Conservation (phyloP, 2,113 vertebrate genomes). For the Cyphomyrus discorhynchus region DNA sequence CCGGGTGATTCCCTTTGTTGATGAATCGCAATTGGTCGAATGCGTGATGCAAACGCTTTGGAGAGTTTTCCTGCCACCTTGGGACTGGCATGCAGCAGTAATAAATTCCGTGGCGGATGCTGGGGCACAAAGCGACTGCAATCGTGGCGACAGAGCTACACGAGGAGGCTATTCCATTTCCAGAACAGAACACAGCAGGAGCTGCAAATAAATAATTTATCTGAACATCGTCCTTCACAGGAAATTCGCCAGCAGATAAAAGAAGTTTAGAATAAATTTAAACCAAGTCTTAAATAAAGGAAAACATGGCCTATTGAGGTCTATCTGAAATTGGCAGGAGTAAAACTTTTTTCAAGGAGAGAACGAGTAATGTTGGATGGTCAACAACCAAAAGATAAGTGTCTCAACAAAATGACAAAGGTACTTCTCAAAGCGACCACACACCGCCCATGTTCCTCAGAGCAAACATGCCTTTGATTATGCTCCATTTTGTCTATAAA, state of each 20-base stretch:
- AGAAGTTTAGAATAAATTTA: not conserved
- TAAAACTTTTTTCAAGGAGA: not conserved
- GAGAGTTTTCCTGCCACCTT: not conserved
- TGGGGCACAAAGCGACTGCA: not conserved
- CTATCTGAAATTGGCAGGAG: not conserved
- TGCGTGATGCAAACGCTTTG: not conserved
- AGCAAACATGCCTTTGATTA: not conserved
- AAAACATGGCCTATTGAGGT: not conserved
- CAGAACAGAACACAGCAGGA: not conserved
- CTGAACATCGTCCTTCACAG: not conserved
- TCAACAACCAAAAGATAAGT: not conserved
- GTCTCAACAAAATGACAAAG: not conserved
- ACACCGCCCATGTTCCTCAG: not conserved
- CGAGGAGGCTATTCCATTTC: not conserved
- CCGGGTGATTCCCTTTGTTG: not conserved
- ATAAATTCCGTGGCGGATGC: not conserved
- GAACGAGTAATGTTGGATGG: not conserved
- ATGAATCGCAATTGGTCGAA: not conserved
- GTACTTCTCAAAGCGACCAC: not conserved
- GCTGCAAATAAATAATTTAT: not conserved
- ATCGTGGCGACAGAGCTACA: not conserved
- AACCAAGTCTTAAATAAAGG: not conserved
- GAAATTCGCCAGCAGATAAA: constrained; percentile 2
- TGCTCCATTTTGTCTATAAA: not conserved
- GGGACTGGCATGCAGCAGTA: not conserved